phyloP scores from a whole-genome alignment of 2,797 vertebrate species.

The Coccyzus lansbergi region DNA sequence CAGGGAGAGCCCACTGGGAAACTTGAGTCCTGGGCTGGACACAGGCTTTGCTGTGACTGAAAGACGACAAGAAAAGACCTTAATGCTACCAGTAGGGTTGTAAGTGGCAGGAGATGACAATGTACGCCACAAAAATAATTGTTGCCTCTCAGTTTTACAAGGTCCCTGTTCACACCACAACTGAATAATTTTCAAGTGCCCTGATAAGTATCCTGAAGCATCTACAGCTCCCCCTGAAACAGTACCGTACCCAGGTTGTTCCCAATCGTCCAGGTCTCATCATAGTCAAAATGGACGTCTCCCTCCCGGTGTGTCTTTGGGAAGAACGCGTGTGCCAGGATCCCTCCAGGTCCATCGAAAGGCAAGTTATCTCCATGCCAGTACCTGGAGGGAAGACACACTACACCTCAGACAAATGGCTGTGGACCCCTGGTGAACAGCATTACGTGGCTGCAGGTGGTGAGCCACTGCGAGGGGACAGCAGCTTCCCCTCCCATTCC shows the following conservation, averaged over 20 bases:
- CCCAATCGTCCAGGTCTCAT: constrained; percentile 92
- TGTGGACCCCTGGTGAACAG: rapidly evolving
- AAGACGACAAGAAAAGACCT: background rate
- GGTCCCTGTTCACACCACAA: background rate
- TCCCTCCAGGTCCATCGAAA: constrained; percentile 92
- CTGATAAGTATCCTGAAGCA: background rate
- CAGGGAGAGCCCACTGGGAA: background rate
- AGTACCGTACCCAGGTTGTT: constrained; percentile 85
- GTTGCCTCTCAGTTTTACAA: background rate
- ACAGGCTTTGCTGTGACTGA: background rate
- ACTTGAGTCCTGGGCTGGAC: background rate
- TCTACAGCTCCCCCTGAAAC: background rate
- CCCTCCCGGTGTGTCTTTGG: constrained; percentile 91
- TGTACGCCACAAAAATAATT: background rate
- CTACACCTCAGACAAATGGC: background rate
- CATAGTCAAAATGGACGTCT: constrained; percentile 94
- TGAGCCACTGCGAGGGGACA: background rate
- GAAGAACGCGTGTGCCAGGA: constrained; percentile 95
- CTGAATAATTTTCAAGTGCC: background rate
- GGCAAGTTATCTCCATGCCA: constrained; percentile 93
- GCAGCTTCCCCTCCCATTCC: background rate
- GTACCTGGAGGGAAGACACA: constrained; percentile 78
- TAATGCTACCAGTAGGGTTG: background rate
- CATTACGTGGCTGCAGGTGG: background rate
- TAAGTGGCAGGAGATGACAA: background rate